A percentile compares a stretch with the other conserved stretches of the same genome.
These are phyloP conservation scores for Melanerpes formicivorus DNA, from an alignment of 2,113 vertebrate genomes.

Conservation along the genomic window DNA sequence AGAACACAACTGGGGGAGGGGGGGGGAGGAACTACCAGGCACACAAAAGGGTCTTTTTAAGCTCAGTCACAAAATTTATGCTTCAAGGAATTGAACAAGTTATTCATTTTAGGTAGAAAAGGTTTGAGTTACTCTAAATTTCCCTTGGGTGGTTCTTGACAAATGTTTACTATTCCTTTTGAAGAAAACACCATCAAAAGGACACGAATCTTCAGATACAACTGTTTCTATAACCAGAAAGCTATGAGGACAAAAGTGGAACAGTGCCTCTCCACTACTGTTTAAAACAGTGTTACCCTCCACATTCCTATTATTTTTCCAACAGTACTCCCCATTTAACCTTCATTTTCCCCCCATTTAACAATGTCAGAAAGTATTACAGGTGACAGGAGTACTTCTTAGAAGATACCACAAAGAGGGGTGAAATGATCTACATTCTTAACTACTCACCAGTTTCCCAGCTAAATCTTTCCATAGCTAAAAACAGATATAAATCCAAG, in stretches of 20 bases:
- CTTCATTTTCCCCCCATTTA: not conserved
- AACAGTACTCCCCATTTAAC: not conserved
- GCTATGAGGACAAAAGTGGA: not conserved
- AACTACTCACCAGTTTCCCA: not conserved
- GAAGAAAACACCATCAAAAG: not conserved
- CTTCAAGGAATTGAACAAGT: not conserved
- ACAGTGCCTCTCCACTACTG: not conserved
- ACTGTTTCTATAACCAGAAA: not conserved
- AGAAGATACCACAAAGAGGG: not conserved
- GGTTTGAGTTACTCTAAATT: not conserved
- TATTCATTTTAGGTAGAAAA: not conserved
- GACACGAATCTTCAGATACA: not conserved
- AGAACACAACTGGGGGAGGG: not conserved
- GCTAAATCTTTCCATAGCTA: not conserved
- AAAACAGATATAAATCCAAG: not conserved
- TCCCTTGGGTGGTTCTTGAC: not conserved
- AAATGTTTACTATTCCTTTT: not conserved
- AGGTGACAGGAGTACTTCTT: not conserved
- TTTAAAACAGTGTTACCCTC: not conserved
- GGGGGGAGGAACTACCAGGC: not conserved
- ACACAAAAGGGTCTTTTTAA: not conserved
- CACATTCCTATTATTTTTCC: not conserved
- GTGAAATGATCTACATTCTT: not conserved
- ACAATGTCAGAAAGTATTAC: not conserved
- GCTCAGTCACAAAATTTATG: not conserved